Conservation (phyloP, 2,888 invertebrate genomes). For the Muscina levida region DNA sequence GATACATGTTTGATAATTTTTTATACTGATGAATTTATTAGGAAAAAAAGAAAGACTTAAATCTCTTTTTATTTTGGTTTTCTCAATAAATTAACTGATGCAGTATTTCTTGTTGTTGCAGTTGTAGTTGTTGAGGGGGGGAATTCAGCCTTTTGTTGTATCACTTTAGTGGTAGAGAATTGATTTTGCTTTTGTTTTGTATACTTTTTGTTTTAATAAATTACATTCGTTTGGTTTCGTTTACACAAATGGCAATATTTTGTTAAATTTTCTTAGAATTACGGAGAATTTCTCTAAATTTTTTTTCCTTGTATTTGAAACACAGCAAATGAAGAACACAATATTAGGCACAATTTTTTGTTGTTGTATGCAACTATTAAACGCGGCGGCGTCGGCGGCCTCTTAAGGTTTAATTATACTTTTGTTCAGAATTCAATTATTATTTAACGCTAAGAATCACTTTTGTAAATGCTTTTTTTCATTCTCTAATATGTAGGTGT, state of each 20-base stretch:
- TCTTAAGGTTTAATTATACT: constrained; percentile 13
- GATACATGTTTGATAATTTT: constrained; percentile 82
- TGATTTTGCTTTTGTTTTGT: constrained; percentile 63
- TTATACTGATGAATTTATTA: constrained; percentile 65
- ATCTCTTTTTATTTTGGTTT: constrained; percentile 68
- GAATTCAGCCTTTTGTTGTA: constrained; percentile 78
- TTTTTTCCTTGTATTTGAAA: constrained; percentile 60
- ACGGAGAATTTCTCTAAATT: constrained; percentile 48
- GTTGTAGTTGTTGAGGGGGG: not conserved
- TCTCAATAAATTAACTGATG: constrained; percentile 68
- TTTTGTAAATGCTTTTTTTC: constrained; percentile 58
- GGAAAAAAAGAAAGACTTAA: constrained; percentile 69
- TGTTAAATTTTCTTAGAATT: constrained; percentile 67
- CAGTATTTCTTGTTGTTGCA: too few relatives aligned
- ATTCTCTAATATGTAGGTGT: constrained; percentile 14
- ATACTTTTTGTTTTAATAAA: constrained; percentile 1
- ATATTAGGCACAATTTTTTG: constrained; percentile 77
- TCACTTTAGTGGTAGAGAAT: constrained; percentile 76
- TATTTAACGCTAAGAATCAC: constrained; percentile 61
- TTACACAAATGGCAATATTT: constrained; percentile 71
- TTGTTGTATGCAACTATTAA: constrained; percentile 50
- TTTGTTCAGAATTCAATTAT: constrained; percentile 48
- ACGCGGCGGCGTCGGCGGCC: constrained; percentile 14
- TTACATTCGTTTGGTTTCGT: constrained; percentile 74
- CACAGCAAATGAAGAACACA: constrained; percentile 76